Percentiles rank a stretch among this genome's conserved stretches.
phyloP scores from a whole-genome alignment of 1,140 invertebrate species.

The Dysdera silvatica region DNA sequence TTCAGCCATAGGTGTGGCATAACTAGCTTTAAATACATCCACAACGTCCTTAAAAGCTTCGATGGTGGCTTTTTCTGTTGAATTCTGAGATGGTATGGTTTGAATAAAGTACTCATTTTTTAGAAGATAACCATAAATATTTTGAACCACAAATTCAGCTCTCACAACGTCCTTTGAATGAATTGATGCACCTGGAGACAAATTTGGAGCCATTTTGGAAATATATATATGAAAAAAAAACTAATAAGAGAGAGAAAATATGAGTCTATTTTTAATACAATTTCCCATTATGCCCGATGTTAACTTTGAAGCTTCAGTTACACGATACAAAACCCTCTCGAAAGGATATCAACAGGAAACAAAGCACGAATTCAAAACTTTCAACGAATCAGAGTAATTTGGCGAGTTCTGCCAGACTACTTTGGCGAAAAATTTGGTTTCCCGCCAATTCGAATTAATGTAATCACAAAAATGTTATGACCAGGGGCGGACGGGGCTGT shows the following conservation, averaged over 20 bases:
- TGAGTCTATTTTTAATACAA: background rate
- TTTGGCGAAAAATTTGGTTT: no score
- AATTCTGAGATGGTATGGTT: background rate
- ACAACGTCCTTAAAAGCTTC: background rate
- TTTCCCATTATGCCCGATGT: no score
- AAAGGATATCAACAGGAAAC: no score
- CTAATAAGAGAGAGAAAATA: background rate
- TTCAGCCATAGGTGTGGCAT: conserved; percentile 2
- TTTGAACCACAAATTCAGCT: conserved; percentile 16
- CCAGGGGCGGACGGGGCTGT: no score
- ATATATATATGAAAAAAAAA: background rate
- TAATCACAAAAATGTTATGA: no score
- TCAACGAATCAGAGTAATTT: no score
- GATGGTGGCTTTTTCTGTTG: background rate
- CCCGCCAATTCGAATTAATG: no score
- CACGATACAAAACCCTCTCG: no score
- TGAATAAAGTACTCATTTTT: background rate
- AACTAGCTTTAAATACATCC: background rate
- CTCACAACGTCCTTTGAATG: background rate
- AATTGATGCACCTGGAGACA: background rate
- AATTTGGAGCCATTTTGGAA: conserved; percentile 11
- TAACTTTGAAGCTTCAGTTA: no score
- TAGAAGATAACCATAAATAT: background rate
- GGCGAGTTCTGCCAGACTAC: no score
- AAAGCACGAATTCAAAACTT: no score